These are phyloP conservation scores for Meloidogyne chitwoodi DNA, from an alignment of 1,140 invertebrate genomes.

Conservation along the genomic window DNA sequence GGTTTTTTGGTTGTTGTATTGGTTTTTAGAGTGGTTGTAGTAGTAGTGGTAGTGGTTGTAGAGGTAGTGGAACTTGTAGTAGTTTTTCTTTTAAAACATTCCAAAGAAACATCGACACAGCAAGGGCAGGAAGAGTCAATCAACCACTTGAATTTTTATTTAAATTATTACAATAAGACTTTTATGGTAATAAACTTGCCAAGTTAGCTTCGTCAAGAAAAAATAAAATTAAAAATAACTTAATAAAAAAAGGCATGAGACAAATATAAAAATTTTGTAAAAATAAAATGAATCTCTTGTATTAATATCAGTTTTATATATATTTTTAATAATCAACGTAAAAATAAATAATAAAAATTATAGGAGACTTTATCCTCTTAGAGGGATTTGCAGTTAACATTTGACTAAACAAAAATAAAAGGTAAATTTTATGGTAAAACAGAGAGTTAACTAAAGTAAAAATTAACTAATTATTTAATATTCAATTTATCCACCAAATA, in stretches of 20 bases:
- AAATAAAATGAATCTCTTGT: too few relatives aligned
- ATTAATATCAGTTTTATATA: too few relatives aligned
- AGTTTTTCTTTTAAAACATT: not conserved
- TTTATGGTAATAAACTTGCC: not conserved
- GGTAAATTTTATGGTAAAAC: too few relatives aligned
- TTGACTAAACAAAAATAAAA: too few relatives aligned
- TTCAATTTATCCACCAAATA: too few relatives aligned
- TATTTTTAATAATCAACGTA: not conserved
- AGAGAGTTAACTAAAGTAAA: too few relatives aligned
- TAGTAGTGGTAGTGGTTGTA: not conserved
- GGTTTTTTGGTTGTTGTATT: not conserved
- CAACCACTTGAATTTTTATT: not conserved
- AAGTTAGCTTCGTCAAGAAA: not conserved
- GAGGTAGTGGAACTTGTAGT: not conserved
- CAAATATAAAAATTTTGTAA: too few relatives aligned
- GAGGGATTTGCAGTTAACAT: not conserved
- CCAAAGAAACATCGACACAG: not conserved
- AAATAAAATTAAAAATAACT: not conserved
- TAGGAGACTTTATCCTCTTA: not conserved
- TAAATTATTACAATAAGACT: too few relatives aligned
- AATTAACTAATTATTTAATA: too few relatives aligned
- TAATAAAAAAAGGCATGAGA: not conserved
- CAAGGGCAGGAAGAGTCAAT: not conserved
- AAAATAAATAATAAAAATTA: not conserved
- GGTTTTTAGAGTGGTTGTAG: not conserved